These are phyloP conservation scores for Luehdorfia chinensis DNA, from an alignment of 1,140 invertebrate species.

Conservation along the genomic window DNA sequence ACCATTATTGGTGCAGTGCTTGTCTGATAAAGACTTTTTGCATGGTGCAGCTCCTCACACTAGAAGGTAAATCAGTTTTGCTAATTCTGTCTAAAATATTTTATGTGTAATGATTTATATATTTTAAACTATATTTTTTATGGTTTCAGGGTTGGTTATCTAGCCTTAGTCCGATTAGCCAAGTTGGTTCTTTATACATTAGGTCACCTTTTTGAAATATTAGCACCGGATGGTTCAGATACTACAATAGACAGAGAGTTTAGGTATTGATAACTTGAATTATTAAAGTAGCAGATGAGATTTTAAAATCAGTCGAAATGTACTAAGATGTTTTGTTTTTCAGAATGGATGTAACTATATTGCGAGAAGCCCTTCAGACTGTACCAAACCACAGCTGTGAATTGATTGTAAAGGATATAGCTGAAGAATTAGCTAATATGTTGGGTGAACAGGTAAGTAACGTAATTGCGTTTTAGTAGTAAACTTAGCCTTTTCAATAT, in stretches of 20 bases:
- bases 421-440: constrained; percentile 85
- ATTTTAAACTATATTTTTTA: background rate
- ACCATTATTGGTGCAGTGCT: constrained; percentile 65
- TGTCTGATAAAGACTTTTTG: constrained; percentile 66
- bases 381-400: constrained; percentile 69
- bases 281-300: background rate
- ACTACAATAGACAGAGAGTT: constrained; percentile 54
- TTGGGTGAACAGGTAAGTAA: constrained; percentile 80
- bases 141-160: constrained; percentile 85
- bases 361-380: constrained; percentile 70
- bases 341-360: constrained; percentile 67
- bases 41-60: constrained; percentile 65
- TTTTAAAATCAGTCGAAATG: background rate
- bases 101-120: background rate
- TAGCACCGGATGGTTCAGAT: constrained; percentile 78
- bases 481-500: no score
- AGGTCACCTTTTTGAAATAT: constrained; percentile 84
- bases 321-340: constrained; percentile 21
- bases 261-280: constrained; percentile 32
- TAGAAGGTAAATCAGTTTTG: constrained; percentile 45
- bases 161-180: constrained; percentile 91
- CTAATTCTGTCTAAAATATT: background rate
- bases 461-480: no score
- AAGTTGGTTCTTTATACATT: constrained; percentile 93
- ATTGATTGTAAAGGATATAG: constrained; percentile 78